Evolutionary conservation across 2,797 vertebrate species (phyloP), one percentile per base, ranked within the genome.

Genomic region (Trachurus trachurus): DNA sequence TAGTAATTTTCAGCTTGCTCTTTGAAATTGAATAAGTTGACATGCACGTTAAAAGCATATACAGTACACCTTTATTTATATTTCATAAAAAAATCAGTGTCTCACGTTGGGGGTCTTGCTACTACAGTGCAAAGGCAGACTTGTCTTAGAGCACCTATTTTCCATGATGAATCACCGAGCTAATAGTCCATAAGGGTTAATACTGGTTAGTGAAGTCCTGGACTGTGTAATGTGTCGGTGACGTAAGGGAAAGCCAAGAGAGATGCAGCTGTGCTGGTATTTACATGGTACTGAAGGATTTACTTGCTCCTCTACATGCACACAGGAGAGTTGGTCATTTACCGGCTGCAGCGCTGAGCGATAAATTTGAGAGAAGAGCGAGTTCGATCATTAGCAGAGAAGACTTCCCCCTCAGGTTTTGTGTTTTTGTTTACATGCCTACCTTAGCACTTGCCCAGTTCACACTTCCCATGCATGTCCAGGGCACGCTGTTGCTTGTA

Each of bases 341-440:
- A 60, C 61, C 42, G 39, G 58, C 47, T 68, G 45, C 66, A 19
- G 54, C 6, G 59, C 60, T 62, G 72, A 73, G 50, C 31, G n/a
- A 53, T 78, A 74, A 12, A 83, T 83, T 21, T 78, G 54, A 80
- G 70, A 72, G 67, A 85, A 63, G 31, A 71, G 66, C 57, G 71
- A 87, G 87, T 85, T 64, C n/a, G 73, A 87, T 92, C 88, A 88
- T 89, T 88, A 93, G 87, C 84, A 58, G 78, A 68, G 74, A 52
- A 77, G 70, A 76, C 69, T 82, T 83, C 65, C 71, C 56, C 70
- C 67, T 78, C 37, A 45, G 71, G 39, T 49, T 37, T 64, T 71
- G 66, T 67, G 75, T 79, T 92, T 92, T 90, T 93, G 90, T 93
- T 94, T 92, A 89, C 90, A 86, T 87, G 75, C 66, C 67, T 81